Evolutionary conservation across 1,140 invertebrate species (phyloP), one percentile per base, ranked within the genome.

Genomic region (Neuroterus valhalla): DNA sequence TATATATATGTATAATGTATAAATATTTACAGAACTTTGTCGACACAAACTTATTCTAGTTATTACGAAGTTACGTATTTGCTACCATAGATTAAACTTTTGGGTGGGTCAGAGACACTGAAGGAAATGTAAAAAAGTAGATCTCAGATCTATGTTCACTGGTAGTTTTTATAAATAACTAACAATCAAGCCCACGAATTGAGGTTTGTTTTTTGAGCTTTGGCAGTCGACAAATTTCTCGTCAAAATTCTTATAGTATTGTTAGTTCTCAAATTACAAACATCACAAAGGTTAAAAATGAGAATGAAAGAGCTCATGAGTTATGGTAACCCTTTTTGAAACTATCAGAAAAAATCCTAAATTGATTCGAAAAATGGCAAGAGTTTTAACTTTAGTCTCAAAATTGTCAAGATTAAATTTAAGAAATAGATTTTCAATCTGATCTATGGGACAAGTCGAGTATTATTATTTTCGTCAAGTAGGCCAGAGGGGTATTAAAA

Each of bases 211-310:
- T 10, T 38, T 38, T 8, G 1, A 38, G 31, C 10, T 5, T 38
- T 38, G 31, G 31, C 31, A 38, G 31, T 52, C 50, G 50, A 48
- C 15, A 0, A 5, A 5, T 48, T 6, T 48, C 6, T 48, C 46
- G 46, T 48, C 46, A 48, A 48, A 48, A n/a, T n/a, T 26, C 50
- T 21, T 26, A 31, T 31, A 62, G 12, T 62, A 31, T 14, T 62
- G 21, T 62, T 62, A 62, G 52, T 26, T 15, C 23, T 62, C 21
- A 62, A 52, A 52, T 23, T 2, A 62, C 10, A 14, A 62, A 62
- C 21, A 12, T 55, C 21, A 55, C 50, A 55, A 55, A 23, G 50
- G 23, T 23, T 50, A 19, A 38, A 38, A 38, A 38, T 38, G 10
- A 38, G 31, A 38, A 10, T 38, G 31, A 38, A 38, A 38, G 10